A percentile compares a stretch with the other conserved stretches of the same genome.
Evolutionary conservation across 2,888 invertebrate genomes (phyloP).

Genomic region (Aphidius colemani): DNA sequence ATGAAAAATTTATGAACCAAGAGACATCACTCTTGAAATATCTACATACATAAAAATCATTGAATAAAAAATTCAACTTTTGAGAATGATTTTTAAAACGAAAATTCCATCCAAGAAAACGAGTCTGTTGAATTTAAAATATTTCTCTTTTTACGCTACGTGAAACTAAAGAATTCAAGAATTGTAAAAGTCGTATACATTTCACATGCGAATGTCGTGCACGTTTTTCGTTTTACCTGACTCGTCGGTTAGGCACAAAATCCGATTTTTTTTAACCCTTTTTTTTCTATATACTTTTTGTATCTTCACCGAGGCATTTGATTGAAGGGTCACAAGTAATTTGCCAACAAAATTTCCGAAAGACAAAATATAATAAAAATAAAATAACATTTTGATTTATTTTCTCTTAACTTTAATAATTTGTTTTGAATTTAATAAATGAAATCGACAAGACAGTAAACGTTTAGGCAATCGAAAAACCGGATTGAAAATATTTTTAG

Average conservation of each 20-base stretch:
- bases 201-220: slow-evolving; percentile 40
- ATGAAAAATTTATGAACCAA: neutral
- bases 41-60: neutral
- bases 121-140: slow-evolving; percentile 6
- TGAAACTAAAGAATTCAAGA: slow-evolving; percentile 9
- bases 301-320: slow-evolving; percentile 39
- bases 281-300: neutral
- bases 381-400: too few species aligned
- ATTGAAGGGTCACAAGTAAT: slow-evolving; percentile 36
- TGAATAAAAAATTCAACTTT: slow-evolving; percentile 8
- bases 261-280: neutral
- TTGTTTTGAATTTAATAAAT: too few species aligned
- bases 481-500: too few species aligned
- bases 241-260: slow-evolving; percentile 26
- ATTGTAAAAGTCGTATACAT: slow-evolving; percentile 24
- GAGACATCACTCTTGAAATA: neutral
- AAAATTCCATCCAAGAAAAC: neutral
- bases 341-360: too few species aligned
- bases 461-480: too few species aligned
- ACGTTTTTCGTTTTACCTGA: slow-evolving; percentile 36
- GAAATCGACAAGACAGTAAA: too few species aligned
- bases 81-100: slow-evolving; percentile 3
- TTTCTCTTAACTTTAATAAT: too few species aligned
- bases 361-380: too few species aligned
- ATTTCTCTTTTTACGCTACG: slow-evolving; percentile 5